phyloP scores from a whole-genome alignment of 1,140 invertebrate genomes.

The Drosophila mauritiana region DNA sequence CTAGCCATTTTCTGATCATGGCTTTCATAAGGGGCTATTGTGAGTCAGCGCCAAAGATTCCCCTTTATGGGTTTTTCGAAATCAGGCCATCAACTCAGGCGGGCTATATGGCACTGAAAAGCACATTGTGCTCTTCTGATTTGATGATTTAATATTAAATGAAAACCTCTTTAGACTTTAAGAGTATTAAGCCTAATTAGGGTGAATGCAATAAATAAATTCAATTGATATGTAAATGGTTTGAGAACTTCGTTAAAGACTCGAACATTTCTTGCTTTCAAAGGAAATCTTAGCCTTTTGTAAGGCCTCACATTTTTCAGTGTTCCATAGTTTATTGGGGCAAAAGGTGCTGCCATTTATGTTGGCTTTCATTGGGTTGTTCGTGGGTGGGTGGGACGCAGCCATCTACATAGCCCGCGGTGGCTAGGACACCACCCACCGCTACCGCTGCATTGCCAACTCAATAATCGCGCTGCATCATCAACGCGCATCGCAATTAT shows the following conservation, averaged over 20 bases:
- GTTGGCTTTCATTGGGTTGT: not conserved
- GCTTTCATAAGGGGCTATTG: not conserved
- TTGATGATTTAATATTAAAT: too few relatives aligned
- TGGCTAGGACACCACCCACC: not conserved
- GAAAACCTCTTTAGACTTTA: too few relatives aligned
- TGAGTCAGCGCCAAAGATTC: constrained; percentile 4
- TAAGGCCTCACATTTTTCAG: not conserved
- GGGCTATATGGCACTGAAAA: too few relatives aligned
- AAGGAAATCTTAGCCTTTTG: not conserved
- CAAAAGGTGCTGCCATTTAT: constrained; percentile 4
- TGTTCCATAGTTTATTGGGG: not conserved
- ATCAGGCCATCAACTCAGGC: not conserved
- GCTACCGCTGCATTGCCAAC: constrained; percentile 16
- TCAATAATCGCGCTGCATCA: constrained; percentile 30
- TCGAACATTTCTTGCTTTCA: too few relatives aligned
- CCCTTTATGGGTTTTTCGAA: constrained; percentile 1
- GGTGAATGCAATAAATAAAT: too few relatives aligned
- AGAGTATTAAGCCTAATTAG: too few relatives aligned
- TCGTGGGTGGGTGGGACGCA: not conserved
- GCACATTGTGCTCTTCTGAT: too few relatives aligned
- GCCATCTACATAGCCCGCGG: constrained; percentile 16
- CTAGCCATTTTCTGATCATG: not conserved
- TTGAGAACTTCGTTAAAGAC: too few relatives aligned
- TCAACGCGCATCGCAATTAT: constrained; percentile 47
- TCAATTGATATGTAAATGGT: too few relatives aligned